Base-by-base conservation (phyloP, 2,797 vertebrate species). In the Anableps anableps region DNA sequence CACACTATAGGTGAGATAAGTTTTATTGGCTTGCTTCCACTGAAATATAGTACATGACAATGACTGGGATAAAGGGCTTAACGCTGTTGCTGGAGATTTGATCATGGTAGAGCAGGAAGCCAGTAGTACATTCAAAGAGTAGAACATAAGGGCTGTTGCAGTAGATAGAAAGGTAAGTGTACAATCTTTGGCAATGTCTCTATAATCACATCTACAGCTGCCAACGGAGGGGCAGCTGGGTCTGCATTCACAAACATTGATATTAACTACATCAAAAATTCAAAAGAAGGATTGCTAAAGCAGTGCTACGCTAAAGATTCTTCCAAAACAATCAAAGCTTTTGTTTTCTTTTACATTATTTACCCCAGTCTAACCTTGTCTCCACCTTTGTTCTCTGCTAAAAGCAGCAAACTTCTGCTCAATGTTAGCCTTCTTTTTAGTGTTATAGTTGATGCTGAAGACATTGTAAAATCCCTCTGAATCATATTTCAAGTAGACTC, bases 161-260 rank as follows among this genome's bases (percentile, higher is more conserved):
- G n/a, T n/a, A n/a, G n/a, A n/a, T n/a, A n/a, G n/a, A 88, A 92
- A 88, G 88, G 85, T 83, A 91, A 89, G 89, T 84, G 84, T 71
- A 77, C 48, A 31, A 78, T 78, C 79, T 81, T 80, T 86, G 83
- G 81, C 81, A 87, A 85, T 73, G 82, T 78, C 50, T 80, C 80
- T 79, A 83, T 93, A 94, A 93, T 93, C 87, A 88, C 79, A 80
- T 21, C 72, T 43, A 43, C 10, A 11, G n/a, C n/a, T n/a, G n/a
- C n/a, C n/a, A n/a, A n/a, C n/a, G n/a, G n/a, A n/a, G n/a, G n/a
- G n/a, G n/a, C n/a, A n/a, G n/a, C n/a, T n/a, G n/a, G n/a, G n/a
- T n/a, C n/a, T n/a, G n/a, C n/a, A n/a, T 55, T 55, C 53, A 55
- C 26, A 55, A 55, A n/a, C 53, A 55, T 55, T n/a, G 0, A n/a